Evolutionary conservation across 2,888 invertebrate genomes (phyloP).

Genomic region (Tineola bisselliella): DNA sequence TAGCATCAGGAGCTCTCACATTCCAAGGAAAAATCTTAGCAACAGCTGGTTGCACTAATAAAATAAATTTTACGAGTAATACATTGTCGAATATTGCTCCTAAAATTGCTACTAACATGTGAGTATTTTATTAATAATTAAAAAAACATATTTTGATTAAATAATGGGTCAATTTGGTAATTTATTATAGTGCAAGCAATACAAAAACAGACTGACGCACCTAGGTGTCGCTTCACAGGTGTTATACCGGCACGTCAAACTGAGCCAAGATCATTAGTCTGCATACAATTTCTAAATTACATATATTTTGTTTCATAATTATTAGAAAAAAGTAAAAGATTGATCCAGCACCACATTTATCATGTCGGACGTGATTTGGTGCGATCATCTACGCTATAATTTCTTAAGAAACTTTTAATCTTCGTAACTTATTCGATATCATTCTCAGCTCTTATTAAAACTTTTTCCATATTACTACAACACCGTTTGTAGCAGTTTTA

Average conservation of each 20-base stretch:
- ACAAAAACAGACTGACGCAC: too few relatives aligned
- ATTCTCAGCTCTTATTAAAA: conserved; percentile 48
- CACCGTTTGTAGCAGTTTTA: conserved; percentile 43
- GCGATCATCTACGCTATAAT: background rate
- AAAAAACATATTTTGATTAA: too few relatives aligned
- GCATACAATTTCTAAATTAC: too few relatives aligned
- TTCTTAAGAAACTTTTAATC: background rate
- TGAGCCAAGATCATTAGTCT: too few relatives aligned
- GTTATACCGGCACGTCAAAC: too few relatives aligned
- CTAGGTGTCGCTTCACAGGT: too few relatives aligned
- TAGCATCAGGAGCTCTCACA: conserved; percentile 55
- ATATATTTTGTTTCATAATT: too few relatives aligned
- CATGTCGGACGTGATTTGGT: background rate
- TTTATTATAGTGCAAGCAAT: too few relatives aligned
- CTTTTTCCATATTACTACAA: conserved; percentile 43
- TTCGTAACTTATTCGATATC: conserved; percentile 43
- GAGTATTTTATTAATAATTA: conserved; percentile 24
- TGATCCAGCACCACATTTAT: background rate
- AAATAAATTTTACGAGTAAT: conserved; percentile 46
- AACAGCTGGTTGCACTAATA: conserved; percentile 49
- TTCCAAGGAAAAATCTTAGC: conserved; percentile 57
- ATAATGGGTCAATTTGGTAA: too few relatives aligned
- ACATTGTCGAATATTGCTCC: conserved; percentile 35
- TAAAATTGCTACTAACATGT: conserved; percentile 35
- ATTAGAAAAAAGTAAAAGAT: too few relatives aligned